Conservation (phyloP, 2,888 invertebrate genomes). For the Chalcosyrphus nemorum region DNA sequence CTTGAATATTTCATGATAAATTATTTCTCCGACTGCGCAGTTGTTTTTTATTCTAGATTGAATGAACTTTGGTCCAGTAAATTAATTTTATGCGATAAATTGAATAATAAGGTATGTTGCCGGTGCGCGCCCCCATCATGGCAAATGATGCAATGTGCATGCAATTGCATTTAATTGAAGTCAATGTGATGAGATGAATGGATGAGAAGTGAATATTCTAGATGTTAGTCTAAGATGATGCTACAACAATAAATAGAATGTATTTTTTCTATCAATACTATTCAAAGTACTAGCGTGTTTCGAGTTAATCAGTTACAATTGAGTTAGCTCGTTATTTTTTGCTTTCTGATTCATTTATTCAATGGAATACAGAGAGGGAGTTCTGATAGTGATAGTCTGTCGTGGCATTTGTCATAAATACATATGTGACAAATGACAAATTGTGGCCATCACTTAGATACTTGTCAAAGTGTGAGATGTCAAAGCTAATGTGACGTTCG, state of each 20-base stretch:
- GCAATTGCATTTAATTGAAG: conserved; percentile 77
- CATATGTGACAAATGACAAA: too few species aligned
- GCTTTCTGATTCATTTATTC: neutral
- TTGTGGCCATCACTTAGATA: too few species aligned
- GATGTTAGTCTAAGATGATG: neutral
- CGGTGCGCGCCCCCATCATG: neutral
- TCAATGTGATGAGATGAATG: conserved; percentile 75
- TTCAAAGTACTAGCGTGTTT: neutral
- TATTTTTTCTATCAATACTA: neutral
- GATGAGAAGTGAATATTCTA: conserved; percentile 1
- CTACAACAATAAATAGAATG: neutral
- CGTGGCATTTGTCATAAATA: too few species aligned
- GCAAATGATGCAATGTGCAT: conserved; percentile 66
- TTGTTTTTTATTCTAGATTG: conserved; percentile 15
- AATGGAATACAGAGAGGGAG: neutral
- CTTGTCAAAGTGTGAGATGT: too few species aligned
- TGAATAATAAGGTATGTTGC: conserved; percentile 40
- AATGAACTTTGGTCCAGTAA: conserved; percentile 52
- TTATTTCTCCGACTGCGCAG: conserved; percentile 42
- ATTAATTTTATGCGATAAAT: conserved; percentile 29
- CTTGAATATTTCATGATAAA: conserved; percentile 35
- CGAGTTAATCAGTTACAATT: conserved; percentile 20
- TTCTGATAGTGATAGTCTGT: too few species aligned
- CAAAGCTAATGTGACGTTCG: too few species aligned
- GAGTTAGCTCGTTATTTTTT: conserved; percentile 11